A percentile compares a stretch with the other conserved stretches of the same genome.
phyloP scores from a whole-genome alignment of 2,888 invertebrate species.

The Dione juno region DNA sequence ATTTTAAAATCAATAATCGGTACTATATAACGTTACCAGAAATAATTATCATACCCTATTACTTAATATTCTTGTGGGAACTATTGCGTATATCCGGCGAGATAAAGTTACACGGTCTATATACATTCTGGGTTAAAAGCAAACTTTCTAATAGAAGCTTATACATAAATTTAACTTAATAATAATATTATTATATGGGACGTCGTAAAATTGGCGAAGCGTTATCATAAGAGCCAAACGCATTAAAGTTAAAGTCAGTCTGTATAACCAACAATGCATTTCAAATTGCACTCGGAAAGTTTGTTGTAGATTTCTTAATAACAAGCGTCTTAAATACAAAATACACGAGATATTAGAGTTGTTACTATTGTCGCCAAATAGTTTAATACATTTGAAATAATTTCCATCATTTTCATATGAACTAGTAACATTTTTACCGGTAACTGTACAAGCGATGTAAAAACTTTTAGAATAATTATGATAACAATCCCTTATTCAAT shows the following conservation, averaged over 20 bases:
- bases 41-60: neutral
- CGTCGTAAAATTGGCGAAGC: slow-evolving; percentile 24
- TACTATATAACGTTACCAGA: slow-evolving; percentile 3
- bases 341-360: neutral
- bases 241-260: slow-evolving; percentile 37
- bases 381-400: neutral
- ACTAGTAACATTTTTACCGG: no score
- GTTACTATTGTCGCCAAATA: neutral
- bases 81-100: slow-evolving; percentile 15
- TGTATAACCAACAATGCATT: slow-evolving; percentile 40
- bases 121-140: slow-evolving; percentile 31
- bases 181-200: slow-evolving; percentile 16
- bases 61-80: slow-evolving; percentile 18
- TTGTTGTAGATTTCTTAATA: neutral
- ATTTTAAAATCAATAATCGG: neutral
- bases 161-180: slow-evolving; percentile 21
- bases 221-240: slow-evolving; percentile 25
- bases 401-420: no score
- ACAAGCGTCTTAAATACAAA: neutral
- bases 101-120: slow-evolving; percentile 13
- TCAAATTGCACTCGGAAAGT: slow-evolving; percentile 24
- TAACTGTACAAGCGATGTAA: no score
- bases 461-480: no score
- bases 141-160: slow-evolving; percentile 25
- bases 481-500: neutral